Evolutionary conservation across 2,888 invertebrate genomes (phyloP).

Genomic region (Blastobasis lacticolella): DNA sequence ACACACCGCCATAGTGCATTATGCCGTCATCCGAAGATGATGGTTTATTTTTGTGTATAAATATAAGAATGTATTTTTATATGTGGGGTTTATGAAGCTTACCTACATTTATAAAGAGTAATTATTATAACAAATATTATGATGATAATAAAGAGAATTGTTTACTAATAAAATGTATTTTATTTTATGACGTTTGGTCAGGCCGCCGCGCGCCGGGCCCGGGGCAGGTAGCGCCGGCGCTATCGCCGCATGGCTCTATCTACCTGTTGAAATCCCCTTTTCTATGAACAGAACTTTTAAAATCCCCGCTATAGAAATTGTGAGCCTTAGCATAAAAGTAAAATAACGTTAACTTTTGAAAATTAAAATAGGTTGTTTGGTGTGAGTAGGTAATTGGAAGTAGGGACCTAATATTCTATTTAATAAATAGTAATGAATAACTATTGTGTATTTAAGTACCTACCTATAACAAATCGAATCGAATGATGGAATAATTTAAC

Average conservation of each 20-base stretch:
- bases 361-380: too few species aligned
- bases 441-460: too few species aligned
- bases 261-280: constrained; percentile 4
- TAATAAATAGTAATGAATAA: too few species aligned
- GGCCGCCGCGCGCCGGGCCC: constrained; percentile 3
- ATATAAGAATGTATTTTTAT: constrained; percentile 70
- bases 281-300: not conserved
- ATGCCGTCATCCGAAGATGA: constrained; percentile 59
- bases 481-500: too few species aligned
- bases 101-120: constrained; percentile 65
- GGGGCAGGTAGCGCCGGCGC: constrained; percentile 61
- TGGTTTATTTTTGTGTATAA: constrained; percentile 68
- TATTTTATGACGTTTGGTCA: constrained; percentile 25
- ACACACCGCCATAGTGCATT: constrained; percentile 72
- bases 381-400: too few species aligned
- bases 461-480: too few species aligned
- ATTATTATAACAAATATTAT: constrained; percentile 57
- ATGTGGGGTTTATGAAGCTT: constrained; percentile 66
- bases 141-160: constrained; percentile 65
- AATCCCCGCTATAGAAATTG: too few species aligned
- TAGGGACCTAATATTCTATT: too few species aligned
- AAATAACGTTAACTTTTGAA: too few species aligned
- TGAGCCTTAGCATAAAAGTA: too few species aligned
- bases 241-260: constrained; percentile 9
- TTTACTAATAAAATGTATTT: constrained; percentile 55